Evolutionary conservation across 2,113 vertebrate species (phyloP), one percentile per base, ranked within the genome.

Genomic region (Gobio gobio): DNA sequence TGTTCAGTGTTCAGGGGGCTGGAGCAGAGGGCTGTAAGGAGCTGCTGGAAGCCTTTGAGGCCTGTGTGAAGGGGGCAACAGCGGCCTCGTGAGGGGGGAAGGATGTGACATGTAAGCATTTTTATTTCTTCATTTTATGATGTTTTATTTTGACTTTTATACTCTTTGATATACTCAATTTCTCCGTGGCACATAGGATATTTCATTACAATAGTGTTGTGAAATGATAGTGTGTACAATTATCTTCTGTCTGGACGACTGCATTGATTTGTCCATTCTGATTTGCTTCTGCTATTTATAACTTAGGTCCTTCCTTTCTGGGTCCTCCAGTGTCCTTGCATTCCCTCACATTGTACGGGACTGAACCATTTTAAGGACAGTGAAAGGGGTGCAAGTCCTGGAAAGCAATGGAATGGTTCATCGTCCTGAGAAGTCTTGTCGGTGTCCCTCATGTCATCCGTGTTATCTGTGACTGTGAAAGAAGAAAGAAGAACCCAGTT

Each of bases 11-110:
- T 83, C 92, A 86, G 89, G 88, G 90, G 66, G 94, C 92, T 61
- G 88, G 90, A 33, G 86, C n/a, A 2, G 91, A 92, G 40, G 74
- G 8, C 74, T 95, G 94, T 86, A 92, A 89, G 89, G 91, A 94
- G 82, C 91, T 95, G 22, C 88, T 95, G 12, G 93, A 94, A 77
- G 93, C 94, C 26, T 94, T 95, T 75, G 90, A 94, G 87, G 89
- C 89, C 51, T 95, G 94, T 84, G 73, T 93, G 86, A 95, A 92
- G 85, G 93, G 92, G 8, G 88, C 93, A 2, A 92, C 92, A 26
- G 90, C 93, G 51, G 85, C 90, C 18, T 91, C 92, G 45, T 94
- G 87, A 91, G 66, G 33, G 24, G 56, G 14, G 51, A 33, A 14
- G 76, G 29, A 33, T 16, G n/a, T 84, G 10, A 81, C 49, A 22